These are phyloP conservation scores for Cisticola juncidis DNA, from an alignment of 2,113 vertebrate species.

Conservation along the genomic window DNA sequence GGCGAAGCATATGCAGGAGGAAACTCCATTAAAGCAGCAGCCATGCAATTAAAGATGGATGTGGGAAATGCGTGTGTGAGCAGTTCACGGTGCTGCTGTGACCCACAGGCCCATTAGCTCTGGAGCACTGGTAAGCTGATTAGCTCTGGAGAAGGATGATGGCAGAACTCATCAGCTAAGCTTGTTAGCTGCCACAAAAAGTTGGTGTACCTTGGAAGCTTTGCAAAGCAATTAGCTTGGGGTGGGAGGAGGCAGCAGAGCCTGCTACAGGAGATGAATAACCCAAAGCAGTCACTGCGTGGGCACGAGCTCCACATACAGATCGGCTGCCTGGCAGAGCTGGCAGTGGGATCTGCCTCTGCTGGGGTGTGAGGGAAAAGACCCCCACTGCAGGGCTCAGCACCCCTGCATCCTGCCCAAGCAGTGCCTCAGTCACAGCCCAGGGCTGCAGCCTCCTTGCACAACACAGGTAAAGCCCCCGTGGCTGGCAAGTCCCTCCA, in stretches of 20 bases:
- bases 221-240: conserved; percentile 40
- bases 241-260: conserved; percentile 54
- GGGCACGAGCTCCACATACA: neutral
- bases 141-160: conserved; percentile 54
- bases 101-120: conserved; percentile 58
- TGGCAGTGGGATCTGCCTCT: neutral
- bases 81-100: conserved; percentile 15
- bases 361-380: neutral
- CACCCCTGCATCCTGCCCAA: neutral
- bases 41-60: conserved; percentile 52
- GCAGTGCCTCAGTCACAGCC: neutral
- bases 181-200: conserved; percentile 58
- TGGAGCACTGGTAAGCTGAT: conserved; percentile 57
- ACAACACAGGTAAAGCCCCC: neutral
- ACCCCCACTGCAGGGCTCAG: neutral
- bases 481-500: neutral
- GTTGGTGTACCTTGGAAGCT: conserved; percentile 56
- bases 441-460: neutral
- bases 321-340: neutral
- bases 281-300: conserved; percentile 11
- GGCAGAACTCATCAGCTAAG: conserved; percentile 63
- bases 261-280: conserved; percentile 29
- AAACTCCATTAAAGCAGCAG: conserved; percentile 35
- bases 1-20: neutral
- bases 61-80: neutral